Conservation (phyloP, 1,140 invertebrate genomes). For the Proales similis region DNA sequence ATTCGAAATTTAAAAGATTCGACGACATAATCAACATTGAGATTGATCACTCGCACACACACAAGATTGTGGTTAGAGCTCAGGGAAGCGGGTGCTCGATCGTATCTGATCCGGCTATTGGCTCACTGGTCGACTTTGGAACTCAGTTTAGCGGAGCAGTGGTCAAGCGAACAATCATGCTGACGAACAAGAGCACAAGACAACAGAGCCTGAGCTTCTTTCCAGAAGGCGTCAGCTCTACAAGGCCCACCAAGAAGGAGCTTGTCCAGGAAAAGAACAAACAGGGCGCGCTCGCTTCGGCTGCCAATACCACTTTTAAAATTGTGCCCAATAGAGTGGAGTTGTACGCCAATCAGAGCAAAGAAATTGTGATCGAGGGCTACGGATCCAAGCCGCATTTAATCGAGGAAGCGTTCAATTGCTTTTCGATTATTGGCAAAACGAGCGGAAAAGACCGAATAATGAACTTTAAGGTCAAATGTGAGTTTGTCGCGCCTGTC, state of each 20-base stretch:
- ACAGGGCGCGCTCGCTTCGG: constrained; percentile 42
- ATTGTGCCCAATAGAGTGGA: constrained; percentile 49
- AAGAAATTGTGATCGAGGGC: constrained; percentile 46
- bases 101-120: constrained; percentile 47
- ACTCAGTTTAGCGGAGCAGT: constrained; percentile 47
- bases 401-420: constrained; percentile 47
- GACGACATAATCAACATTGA: constrained; percentile 50
- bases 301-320: constrained; percentile 45
- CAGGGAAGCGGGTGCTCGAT: constrained; percentile 52
- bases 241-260: constrained; percentile 6
- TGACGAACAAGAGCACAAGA: constrained; percentile 52
- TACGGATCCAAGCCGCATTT: constrained; percentile 48
- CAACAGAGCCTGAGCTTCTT: constrained; percentile 35
- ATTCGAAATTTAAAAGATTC: too few relatives aligned
- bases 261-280: not conserved
- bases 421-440: constrained; percentile 52
- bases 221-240: not conserved
- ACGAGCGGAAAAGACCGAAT: constrained; percentile 51
- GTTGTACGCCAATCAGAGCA: constrained; percentile 46
- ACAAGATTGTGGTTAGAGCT: constrained; percentile 44
- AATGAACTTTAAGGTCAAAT: constrained; percentile 48
- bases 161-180: constrained; percentile 44
- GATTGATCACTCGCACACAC: constrained; percentile 45
- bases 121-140: constrained; percentile 46
- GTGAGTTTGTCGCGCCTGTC: constrained; percentile 51